Conservation (phyloP, 1,140 invertebrate genomes). For the Conus ventricosus region DNA sequence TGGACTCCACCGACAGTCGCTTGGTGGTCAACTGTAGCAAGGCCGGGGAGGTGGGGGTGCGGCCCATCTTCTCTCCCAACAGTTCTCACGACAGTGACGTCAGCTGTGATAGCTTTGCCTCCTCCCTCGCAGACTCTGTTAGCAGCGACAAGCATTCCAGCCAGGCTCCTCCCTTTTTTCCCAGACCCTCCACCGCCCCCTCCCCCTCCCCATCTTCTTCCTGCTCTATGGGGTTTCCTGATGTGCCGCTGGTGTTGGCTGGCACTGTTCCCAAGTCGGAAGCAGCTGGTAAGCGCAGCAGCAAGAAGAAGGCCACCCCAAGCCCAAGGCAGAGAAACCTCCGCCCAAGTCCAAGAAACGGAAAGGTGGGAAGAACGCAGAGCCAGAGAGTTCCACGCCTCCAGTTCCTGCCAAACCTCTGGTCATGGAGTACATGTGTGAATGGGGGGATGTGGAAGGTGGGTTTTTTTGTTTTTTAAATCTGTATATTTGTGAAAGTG, state of each 20-base stretch:
- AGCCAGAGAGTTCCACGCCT: slow-evolving; percentile 13
- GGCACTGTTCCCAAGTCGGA: slow-evolving; percentile 33
- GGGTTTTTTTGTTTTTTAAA: slow-evolving; percentile 41
- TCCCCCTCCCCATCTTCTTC: background rate
- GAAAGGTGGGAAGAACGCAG: slow-evolving; percentile 56
- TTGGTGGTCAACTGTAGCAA: slow-evolving; percentile 17
- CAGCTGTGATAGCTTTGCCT: slow-evolving; percentile 66
- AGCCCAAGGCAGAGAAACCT: slow-evolving; percentile 37
- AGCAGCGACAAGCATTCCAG: slow-evolving; percentile 62
- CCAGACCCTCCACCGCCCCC: background rate
- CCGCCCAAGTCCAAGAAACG: slow-evolving; percentile 50
- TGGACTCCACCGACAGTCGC: slow-evolving; percentile 31
- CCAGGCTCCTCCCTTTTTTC: background rate
- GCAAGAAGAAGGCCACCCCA: slow-evolving; percentile 24
- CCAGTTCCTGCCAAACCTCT: slow-evolving; percentile 32
- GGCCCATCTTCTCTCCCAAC: slow-evolving; percentile 48
- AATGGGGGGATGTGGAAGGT: slow-evolving; percentile 73
- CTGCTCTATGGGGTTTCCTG: background rate
- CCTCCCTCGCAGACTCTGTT: slow-evolving; percentile 56
- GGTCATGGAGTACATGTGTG: slow-evolving; percentile 68
- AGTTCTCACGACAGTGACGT: slow-evolving; percentile 60
- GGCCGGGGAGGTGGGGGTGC: background rate
- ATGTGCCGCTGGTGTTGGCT: slow-evolving; percentile 9
- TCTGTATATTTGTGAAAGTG: background rate
- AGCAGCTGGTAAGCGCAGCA: slow-evolving; percentile 16